Base-by-base conservation (phyloP, 2,797 vertebrate genomes). In the Danio kyathit region DNA sequence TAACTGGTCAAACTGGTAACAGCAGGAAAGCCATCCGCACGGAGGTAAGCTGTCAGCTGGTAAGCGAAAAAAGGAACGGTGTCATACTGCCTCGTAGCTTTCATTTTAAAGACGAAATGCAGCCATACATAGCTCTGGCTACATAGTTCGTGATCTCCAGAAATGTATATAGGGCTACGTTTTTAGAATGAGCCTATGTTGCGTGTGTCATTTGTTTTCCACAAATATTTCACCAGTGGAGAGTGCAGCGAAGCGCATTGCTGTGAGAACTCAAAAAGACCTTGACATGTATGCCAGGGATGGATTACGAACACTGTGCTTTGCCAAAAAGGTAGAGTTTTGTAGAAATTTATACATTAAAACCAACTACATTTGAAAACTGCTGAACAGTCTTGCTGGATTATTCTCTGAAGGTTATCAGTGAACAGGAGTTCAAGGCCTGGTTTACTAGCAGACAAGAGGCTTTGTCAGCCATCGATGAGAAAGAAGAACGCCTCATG, bases 231-330 rank as follows among this genome's bases (percentile, higher is more conserved):
- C 41, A 46, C 49, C 64, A 44, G 21, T 66, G 21, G 80, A 89
- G 74, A 90, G 90, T 70, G 93, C 88, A 76, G 84, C 91, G 77
- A 96, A 91, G 88, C 93, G 90, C 69, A 90, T 95, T 66, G 94
- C 86, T 48, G 76, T 91, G 81, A 93, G 90, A 79, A 98, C 96
- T 56, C 98, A 97, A 82, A 93, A 90, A 74, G 94, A 98, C 77
- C 91, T 99, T 0, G 94, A 99, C 86, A 90, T 77, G 83, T 99
- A 98, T 65, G 96, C 95, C 43, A 94, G 89, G 86, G 93, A 97
- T 0, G 97, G 97, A 10, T 93, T 99, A 41, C 88, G 97, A 5
- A 99, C 97, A 0, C 89, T 99, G 67, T 98, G 98, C 87, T 94
- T 99, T 2, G 90, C 96, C 82, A 99, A 96, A 90, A 98, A 97